A percentile compares a stretch with the other conserved stretches of the same genome.
phyloP scores from a whole-genome alignment of 2,888 invertebrate genomes.

The Sinohyriopsis cumingii region DNA sequence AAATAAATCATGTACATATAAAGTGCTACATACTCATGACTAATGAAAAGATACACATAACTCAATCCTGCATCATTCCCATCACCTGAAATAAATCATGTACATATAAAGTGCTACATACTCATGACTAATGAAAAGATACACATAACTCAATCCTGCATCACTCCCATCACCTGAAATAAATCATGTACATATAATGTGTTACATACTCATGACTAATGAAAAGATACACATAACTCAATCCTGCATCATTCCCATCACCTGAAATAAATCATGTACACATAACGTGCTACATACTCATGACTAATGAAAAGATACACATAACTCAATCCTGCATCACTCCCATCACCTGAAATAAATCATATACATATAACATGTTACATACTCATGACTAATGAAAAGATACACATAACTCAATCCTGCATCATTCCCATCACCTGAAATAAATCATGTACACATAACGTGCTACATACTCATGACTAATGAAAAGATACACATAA shows the following conservation, averaged over 20 bases:
- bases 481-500: not conserved
- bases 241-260: constrained; percentile 96
- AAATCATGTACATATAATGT: not conserved
- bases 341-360: constrained; percentile 82
- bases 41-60: not conserved
- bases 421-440: constrained; percentile 94
- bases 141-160: constrained; percentile 79
- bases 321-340: constrained; percentile 86
- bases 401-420: constrained; percentile 74
- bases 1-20: not conserved
- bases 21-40: not conserved
- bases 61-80: constrained; percentile 94
- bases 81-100: constrained; percentile 77
- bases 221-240: not conserved
- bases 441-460: not conserved
- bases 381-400: not conserved
- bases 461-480: not conserved
- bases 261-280: constrained; percentile 71
- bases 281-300: not conserved
- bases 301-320: not conserved
- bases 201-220: not conserved
- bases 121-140: not conserved
- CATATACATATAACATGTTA: not conserved
- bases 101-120: not conserved
- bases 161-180: constrained; percentile 89